Percentiles rank a stretch among this genome's conserved stretches.
Evolutionary conservation across 2,797 vertebrate species (phyloP).

Genomic region (Coluber constrictor): DNA sequence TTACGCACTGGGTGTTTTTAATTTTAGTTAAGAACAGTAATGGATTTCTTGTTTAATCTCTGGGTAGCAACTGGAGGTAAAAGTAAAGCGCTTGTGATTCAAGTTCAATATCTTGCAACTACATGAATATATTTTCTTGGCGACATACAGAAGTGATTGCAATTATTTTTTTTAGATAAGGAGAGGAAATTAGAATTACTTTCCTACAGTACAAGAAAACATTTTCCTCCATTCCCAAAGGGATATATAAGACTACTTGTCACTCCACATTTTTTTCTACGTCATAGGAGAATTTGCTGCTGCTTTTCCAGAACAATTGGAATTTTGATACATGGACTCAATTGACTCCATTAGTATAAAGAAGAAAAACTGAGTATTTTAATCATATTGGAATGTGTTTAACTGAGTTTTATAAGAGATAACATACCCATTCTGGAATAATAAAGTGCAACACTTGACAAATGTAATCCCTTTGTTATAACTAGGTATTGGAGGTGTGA

Average conservation of each 20-base stretch:
- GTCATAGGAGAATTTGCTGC: slow-evolving; percentile 66
- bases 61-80: not conserved
- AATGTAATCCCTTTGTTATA: not conserved
- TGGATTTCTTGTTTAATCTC: not conserved
- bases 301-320: slow-evolving; percentile 64
- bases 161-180: not conserved
- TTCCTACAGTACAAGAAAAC: slow-evolving; percentile 10
- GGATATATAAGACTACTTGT: not conserved
- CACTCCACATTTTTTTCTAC: not conserved
- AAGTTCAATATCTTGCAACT: not conserved
- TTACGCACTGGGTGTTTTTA: not conserved
- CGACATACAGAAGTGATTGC: not conserved
- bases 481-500: not conserved
- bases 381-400: not conserved
- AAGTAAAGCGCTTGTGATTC: not conserved
- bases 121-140: not conserved
- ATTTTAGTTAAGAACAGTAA: too few species aligned
- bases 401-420: not conserved
- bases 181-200: not conserved
- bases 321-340: slow-evolving; percentile 21
- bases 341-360: not conserved
- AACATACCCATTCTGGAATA: not conserved
- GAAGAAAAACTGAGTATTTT: not conserved
- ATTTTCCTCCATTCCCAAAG: not conserved
- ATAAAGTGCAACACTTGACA: not conserved